Conservation (phyloP, 2,888 invertebrate genomes). For the Leucophenga montana region DNA sequence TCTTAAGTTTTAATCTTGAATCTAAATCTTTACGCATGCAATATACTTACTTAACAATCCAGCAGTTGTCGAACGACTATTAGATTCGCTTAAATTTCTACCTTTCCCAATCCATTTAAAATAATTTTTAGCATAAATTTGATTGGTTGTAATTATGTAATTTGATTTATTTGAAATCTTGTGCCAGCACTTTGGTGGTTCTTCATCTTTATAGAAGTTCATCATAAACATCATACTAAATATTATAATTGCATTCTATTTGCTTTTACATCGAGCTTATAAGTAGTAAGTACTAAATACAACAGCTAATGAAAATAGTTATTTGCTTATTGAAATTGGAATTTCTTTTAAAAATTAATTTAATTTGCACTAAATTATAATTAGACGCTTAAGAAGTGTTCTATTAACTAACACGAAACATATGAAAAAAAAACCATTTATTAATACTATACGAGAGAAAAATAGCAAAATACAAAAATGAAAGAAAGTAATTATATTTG, state of each 20-base stretch:
- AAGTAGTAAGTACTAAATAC: constrained; percentile 4
- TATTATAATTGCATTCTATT: neutral
- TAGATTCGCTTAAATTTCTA: too few relatives aligned
- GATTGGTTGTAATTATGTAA: constrained; percentile 48
- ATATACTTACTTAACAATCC: too few relatives aligned
- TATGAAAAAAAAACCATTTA: constrained; percentile 4
- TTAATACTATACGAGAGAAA: constrained; percentile 4
- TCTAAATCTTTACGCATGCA: too few relatives aligned
- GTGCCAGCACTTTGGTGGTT: constrained; percentile 72
- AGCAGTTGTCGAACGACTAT: too few relatives aligned
- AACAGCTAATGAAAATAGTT: constrained; percentile 6
- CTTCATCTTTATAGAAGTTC: neutral
- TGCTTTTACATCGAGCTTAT: constrained; percentile 17
- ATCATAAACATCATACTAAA: constrained; percentile 9
- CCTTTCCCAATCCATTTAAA: too few relatives aligned
- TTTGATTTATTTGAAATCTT: constrained; percentile 45
- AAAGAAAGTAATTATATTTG: too few relatives aligned
- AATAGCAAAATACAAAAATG: neutral
- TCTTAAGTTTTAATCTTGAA: too few relatives aligned
- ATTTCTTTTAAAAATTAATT: constrained; percentile 21
- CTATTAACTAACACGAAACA: constrained; percentile 26
- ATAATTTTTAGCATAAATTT: too few relatives aligned
- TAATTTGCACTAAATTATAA: constrained; percentile 34
- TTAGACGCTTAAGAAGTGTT: constrained; percentile 24
- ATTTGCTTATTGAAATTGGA: neutral